Evolutionary conservation across 2,888 invertebrate species (phyloP), one percentile per base, ranked within the genome.

Genomic region (Pherbina coryleti): DNA sequence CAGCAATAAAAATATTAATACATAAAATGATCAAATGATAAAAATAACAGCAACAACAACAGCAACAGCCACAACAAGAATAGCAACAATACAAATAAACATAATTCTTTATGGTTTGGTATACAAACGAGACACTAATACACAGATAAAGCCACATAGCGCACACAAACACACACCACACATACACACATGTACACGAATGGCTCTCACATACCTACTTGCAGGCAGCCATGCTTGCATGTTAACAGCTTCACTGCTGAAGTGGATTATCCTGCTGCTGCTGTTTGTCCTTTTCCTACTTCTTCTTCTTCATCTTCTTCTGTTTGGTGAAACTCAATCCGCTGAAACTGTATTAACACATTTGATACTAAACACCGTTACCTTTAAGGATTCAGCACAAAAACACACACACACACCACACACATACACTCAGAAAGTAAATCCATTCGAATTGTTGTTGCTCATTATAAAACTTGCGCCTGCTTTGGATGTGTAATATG

Each of bases 21-120:
- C 22, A 14, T 25, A 60, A 25, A 64, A 11, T 17, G 31, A 64
- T 31, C 5, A 28, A 64, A 31, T 14, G n/a, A 64, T 31, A 34
- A 17, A 28, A 34, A 64, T 17, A 64, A 34, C 62, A 62, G n/a
- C 17, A 14, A 28, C 25, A 62, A 11, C 62, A 62, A 62, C 22
- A 62, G 8, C 34, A 25, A 37, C 44, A 67, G 44, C 49, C 44
- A 67, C 8, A 28, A 67, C 25, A 14, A 31, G 17, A 34, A 64
- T 34, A 64, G 8, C 5, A 37, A 22, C 3, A 44, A 60, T 73
- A 44, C 49, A 55, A 62, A 62, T 73, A 49, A 44, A 44, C 62
- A 73, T 73, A 73, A 60, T 62, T 60, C 73, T 60, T 60, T n/a
- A n/a, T n/a, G n/a, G 51, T 34, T 28, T 34, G 64, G 64, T 31